Base-by-base conservation (phyloP, 2,888 invertebrate species). In the Pheosia tremula region DNA sequence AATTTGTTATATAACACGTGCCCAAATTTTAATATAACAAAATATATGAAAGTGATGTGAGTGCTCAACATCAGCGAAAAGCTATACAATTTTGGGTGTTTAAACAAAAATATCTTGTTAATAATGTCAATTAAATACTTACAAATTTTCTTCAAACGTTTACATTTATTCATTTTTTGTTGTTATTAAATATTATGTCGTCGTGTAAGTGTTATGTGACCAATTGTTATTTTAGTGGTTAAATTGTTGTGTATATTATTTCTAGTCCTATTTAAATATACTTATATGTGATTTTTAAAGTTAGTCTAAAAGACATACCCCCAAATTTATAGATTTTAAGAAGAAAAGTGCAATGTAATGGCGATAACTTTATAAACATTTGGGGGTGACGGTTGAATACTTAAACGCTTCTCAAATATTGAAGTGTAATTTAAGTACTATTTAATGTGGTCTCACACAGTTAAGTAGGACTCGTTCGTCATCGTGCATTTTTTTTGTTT, bases 161-260 rank as follows among this genome's bases (percentile, higher is more conserved):
- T 61, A 69, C 49, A 24, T 57, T 59, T 50, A 62, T 70, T 50
- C 68, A 60, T 62, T 66, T 72, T 74, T 71, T 66, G 63, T 72
- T 70, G 61, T 64, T 74, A 68, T 24, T 24, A 24, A 24, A 24
- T 63, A 78, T 78, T 80, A 80, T 84, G 65, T 72, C 61, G 69
- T 87, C 62, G 80, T 77, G 68, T 88, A 88, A 85, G 84, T 85
- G 83, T 84, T 83, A 75, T 83, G 82, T 81, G 89, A 89, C 89
- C 90, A 90, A 82, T 85, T 78, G 86, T 89, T 89, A 80, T 84
- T 87, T 87, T 84, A 82, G 79, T 84, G 69, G 69, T 81, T 78
- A 79, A 66, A 77, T 83, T 74, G 75, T 83, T 87, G 77, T 68
- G 77, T 62, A 58, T 75, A 83, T 85, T 73, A 65, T 85, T 85